Evolutionary conservation across 2,888 invertebrate species (phyloP).

Genomic region (Drymonia ruficornis): DNA sequence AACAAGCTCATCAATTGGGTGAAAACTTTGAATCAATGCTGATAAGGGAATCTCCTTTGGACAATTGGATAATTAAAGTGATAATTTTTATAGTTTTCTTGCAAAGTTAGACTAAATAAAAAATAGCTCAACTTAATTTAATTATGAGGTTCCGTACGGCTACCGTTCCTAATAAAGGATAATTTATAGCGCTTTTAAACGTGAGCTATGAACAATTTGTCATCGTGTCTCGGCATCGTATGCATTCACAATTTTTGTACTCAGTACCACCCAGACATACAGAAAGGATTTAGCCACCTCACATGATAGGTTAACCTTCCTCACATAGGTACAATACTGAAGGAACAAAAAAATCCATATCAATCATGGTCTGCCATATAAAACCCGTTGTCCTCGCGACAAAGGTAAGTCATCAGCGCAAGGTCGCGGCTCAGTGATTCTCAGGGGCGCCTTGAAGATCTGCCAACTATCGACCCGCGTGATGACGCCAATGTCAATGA

Average conservation of each 20-base stretch:
- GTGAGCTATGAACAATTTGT: neutral
- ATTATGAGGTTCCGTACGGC: neutral
- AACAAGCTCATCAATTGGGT: too few species aligned
- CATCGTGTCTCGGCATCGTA: neutral
- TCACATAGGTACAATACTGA: too few species aligned
- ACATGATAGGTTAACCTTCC: too few species aligned
- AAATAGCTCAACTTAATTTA: too few species aligned
- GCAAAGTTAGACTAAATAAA: too few species aligned
- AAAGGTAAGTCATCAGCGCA: conserved; percentile 37
- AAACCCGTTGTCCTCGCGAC: neutral
- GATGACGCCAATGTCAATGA: conserved; percentile 73
- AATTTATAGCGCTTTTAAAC: neutral
- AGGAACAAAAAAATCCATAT: neutral
- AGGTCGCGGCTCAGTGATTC: conserved; percentile 47
- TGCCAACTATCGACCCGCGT: conserved; percentile 75
- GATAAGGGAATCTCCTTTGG: too few species aligned
- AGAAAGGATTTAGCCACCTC: too few species aligned
- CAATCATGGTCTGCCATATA: neutral
- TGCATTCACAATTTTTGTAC: neutral
- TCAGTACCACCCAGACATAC: too few species aligned
- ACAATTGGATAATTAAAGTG: too few species aligned
- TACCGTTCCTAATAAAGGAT: neutral
- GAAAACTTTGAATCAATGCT: too few species aligned
- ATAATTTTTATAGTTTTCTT: too few species aligned
- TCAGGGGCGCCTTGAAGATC: conserved; percentile 55